phyloP scores from a whole-genome alignment of 2,797 vertebrate species.

The Crenichthys baileyi region DNA sequence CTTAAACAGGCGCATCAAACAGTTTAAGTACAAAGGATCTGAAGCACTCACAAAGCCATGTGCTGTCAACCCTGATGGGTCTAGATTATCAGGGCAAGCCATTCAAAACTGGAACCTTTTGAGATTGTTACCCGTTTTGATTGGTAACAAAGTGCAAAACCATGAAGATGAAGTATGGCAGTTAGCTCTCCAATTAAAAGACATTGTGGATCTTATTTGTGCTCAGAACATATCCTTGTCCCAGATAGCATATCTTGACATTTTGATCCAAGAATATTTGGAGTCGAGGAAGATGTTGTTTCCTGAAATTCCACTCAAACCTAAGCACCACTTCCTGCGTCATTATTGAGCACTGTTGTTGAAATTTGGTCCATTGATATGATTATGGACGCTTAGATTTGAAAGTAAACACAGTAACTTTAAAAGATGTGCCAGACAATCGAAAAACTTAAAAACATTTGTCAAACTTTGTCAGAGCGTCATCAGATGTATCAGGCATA shows the following conservation, averaged over 20 bases:
- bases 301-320: constrained; percentile 38
- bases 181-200: background rate
- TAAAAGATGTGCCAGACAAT: constrained; percentile 28
- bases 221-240: background rate
- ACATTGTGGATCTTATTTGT: background rate
- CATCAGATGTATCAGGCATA: too few relatives aligned
- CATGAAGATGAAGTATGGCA: constrained; percentile 2
- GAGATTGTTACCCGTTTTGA: background rate
- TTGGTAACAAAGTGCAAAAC: constrained; percentile 1
- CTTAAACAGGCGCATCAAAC: background rate
- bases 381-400: constrained; percentile 18
- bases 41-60: constrained; percentile 33
- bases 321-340: constrained; percentile 47
- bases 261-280: constrained; percentile 5
- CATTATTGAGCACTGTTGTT: constrained; percentile 32
- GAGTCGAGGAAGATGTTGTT: constrained; percentile 41
- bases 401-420: constrained; percentile 6
- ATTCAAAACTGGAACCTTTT: background rate
- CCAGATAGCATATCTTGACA: background rate
- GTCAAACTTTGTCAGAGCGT: too few relatives aligned
- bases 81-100: background rate
- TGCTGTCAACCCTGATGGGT: background rate
- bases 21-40: constrained; percentile 3
- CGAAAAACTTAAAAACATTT: constrained; percentile 17
- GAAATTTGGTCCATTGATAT: constrained; percentile 17